Percentiles rank a stretch among this genome's conserved stretches.
Evolutionary conservation across 2,888 invertebrate genomes (phyloP).

Genomic region (Platycnemis pennipes): DNA sequence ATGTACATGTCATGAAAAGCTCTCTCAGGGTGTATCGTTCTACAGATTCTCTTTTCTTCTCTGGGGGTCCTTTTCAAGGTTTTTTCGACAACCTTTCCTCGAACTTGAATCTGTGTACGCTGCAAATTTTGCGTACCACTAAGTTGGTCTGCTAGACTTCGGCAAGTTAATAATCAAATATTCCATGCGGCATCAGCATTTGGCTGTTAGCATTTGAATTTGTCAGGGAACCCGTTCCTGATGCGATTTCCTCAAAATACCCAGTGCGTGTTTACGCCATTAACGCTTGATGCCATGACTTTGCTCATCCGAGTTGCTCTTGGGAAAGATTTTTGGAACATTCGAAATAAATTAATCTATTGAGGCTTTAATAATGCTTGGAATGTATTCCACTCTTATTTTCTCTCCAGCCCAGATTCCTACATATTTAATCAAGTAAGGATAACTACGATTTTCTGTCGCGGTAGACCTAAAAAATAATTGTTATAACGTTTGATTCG

Average conservation of each 20-base stretch:
- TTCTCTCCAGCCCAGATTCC: too few species aligned
- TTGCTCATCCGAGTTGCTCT: too few species aligned
- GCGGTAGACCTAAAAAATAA: too few species aligned
- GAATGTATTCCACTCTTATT: too few species aligned
- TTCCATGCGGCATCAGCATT: background rate
- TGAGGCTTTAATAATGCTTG: too few species aligned
- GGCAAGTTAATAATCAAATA: background rate
- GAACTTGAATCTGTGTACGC: background rate
- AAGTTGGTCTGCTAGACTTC: background rate
- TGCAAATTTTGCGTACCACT: background rate
- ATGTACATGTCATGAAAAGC: background rate
- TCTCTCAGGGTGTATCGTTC: background rate
- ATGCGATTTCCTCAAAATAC: background rate
- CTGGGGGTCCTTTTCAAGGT: background rate
- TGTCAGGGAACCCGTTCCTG: background rate
- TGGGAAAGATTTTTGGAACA: too few species aligned
- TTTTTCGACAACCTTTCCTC: background rate
- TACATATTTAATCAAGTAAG: too few species aligned
- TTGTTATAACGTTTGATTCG: too few species aligned
- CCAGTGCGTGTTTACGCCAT: background rate
- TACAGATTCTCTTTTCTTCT: background rate
- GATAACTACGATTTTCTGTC: too few species aligned
- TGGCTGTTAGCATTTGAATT: background rate
- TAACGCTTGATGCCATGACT: too few species aligned
- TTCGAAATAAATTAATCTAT: too few species aligned